Percentiles rank a stretch among this genome's conserved stretches.
Evolutionary conservation across 2,113 vertebrate genomes (phyloP).

Genomic region (Corydoras sp.): DNA sequence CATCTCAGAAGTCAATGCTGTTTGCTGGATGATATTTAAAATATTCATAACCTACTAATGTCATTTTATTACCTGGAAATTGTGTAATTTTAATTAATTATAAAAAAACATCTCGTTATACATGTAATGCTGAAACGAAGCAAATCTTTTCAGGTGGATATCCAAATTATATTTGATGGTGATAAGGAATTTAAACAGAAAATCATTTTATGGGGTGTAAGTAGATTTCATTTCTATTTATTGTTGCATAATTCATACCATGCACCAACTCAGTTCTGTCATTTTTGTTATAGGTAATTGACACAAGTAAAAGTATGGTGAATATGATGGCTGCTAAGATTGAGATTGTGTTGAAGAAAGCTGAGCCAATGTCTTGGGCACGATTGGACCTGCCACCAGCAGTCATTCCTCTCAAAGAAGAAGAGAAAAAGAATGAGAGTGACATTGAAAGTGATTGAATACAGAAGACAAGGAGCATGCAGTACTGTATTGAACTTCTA

Average conservation of each 20-base stretch:
- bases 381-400: conserved; percentile 81
- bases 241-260: not conserved
- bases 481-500: conserved; percentile 8
- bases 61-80: too few species aligned
- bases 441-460: conserved; percentile 52
- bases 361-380: conserved; percentile 86
- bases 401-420: conserved; percentile 53
- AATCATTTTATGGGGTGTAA: conserved; percentile 94
- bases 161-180: conserved; percentile 88
- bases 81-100: too few species aligned
- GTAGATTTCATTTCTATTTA: conserved; percentile 40
- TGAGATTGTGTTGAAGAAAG: conserved; percentile 87
- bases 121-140: not conserved
- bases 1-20: too few species aligned
- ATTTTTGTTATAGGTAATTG: conserved; percentile 74
- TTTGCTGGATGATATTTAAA: too few species aligned
- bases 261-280: not conserved
- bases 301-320: conserved; percentile 80
- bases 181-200: conserved; percentile 90
- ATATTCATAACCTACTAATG: too few species aligned
- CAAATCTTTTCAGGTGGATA: conserved; percentile 71
- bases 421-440: conserved; percentile 52
- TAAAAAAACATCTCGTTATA: too few species aligned
- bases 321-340: conserved; percentile 94
- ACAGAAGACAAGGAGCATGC: not conserved